These are phyloP conservation scores for Zygogramma bicolorata DNA, from an alignment of 2,888 invertebrate species.

Conservation along the genomic window DNA sequence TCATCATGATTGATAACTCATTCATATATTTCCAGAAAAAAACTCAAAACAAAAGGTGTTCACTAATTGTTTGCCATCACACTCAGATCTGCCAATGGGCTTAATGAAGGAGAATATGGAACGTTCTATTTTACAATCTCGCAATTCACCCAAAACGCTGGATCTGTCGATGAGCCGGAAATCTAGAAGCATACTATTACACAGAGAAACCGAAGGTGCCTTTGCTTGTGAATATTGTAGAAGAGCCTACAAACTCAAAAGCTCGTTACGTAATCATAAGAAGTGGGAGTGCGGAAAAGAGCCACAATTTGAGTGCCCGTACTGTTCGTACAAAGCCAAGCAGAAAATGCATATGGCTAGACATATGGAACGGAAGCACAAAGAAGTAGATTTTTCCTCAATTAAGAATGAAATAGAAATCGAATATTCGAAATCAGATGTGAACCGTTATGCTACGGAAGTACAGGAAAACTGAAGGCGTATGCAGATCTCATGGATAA, in stretches of 20 bases:
- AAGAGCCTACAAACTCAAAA: slow-evolving; percentile 75
- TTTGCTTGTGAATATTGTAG: slow-evolving; percentile 86
- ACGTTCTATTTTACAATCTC: slow-evolving; percentile 51
- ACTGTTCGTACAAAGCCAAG: slow-evolving; percentile 50
- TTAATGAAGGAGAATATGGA: slow-evolving; percentile 69
- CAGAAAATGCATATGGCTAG: slow-evolving; percentile 48
- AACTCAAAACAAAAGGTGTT: slow-evolving; percentile 69
- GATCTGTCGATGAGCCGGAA: slow-evolving; percentile 40
- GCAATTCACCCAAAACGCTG: slow-evolving; percentile 32
- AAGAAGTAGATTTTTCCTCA: slow-evolving; percentile 69
- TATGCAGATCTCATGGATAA: too few species aligned
- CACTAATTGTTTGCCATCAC: slow-evolving; percentile 81
- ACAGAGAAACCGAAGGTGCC: slow-evolving; percentile 63
- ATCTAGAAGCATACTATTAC: slow-evolving; percentile 41
- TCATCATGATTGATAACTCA: background rate
- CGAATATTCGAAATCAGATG: background rate
- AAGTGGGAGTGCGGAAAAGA: slow-evolving; percentile 52
- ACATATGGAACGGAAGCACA: slow-evolving; percentile 57
- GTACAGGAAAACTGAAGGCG: background rate
- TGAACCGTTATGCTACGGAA: background rate
- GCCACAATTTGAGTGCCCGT: slow-evolving; percentile 48
- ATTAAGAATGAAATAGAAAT: slow-evolving; percentile 22
- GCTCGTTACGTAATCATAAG: slow-evolving; percentile 50
- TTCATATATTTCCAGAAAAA: slow-evolving; percentile 55
- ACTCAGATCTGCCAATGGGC: slow-evolving; percentile 79